A percentile compares a stretch with the other conserved stretches of the same genome.
phyloP scores from a whole-genome alignment of 2,888 invertebrate species.

The Fabriciana adippe region DNA sequence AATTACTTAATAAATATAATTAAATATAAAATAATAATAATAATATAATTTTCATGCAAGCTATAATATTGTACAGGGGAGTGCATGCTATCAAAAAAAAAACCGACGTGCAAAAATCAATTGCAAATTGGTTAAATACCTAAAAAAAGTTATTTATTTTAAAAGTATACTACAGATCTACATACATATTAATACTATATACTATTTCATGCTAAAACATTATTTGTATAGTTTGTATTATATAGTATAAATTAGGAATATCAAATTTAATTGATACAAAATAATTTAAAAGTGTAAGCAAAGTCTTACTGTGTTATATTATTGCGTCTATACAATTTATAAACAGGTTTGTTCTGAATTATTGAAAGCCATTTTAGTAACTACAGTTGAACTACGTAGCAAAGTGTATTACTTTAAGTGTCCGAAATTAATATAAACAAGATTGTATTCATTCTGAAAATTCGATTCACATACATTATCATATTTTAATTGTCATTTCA shows the following conservation, averaged over 20 bases:
- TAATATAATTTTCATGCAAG: slow-evolving; percentile 76
- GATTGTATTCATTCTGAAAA: too few species aligned
- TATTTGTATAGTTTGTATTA: slow-evolving; percentile 14
- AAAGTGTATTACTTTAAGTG: too few species aligned
- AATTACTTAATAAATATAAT: slow-evolving; percentile 48
- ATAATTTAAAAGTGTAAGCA: neutral
- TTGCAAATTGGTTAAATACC: slow-evolving; percentile 29
- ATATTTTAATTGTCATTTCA: too few species aligned
- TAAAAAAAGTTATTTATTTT: slow-evolving; percentile 42
- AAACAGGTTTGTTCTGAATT: too few species aligned
- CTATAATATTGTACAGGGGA: slow-evolving; percentile 59
- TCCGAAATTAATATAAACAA: too few species aligned
- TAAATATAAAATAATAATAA: slow-evolving; percentile 51
- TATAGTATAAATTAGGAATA: slow-evolving; percentile 8
- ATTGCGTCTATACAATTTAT: slow-evolving; percentile 1
- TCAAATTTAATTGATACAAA: slow-evolving; percentile 4
- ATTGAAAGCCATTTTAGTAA: too few species aligned
- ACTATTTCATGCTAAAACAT: slow-evolving; percentile 39
- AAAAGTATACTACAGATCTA: slow-evolving; percentile 43
- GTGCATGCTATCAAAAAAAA: slow-evolving; percentile 65
- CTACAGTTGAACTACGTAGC: too few species aligned
- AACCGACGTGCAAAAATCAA: slow-evolving; percentile 55
- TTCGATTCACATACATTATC: too few species aligned
- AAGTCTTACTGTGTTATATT: neutral
- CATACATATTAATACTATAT: slow-evolving; percentile 26